Evolutionary conservation across 2,113 vertebrate genomes (phyloP), one percentile per base, ranked within the genome.

Genomic region (Syngnathus floridae): DNA sequence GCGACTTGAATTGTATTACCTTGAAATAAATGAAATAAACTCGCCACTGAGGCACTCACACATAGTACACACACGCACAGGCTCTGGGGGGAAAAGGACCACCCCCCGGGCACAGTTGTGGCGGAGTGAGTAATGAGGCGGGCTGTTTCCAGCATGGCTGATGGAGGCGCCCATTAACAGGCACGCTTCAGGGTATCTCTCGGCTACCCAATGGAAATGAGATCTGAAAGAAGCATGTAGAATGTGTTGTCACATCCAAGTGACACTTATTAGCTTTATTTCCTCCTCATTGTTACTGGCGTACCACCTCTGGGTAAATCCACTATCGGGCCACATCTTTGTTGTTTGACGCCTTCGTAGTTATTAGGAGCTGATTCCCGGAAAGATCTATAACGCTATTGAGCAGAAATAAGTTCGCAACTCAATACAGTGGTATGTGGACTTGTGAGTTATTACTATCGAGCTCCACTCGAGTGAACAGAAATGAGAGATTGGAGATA

Each of bases 181-280:
- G 73, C 77, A 71, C 31, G 88, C 89, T 89, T 83, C 85, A 80
- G 89, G 89, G 87, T 84, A 86, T 89, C 79, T 83, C 83, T 81
- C 73, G 76, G 81, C 82, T 81, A 77, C 80, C 80, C 80, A 75
- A 85, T 80, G 84, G 82, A 87, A 86, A 87, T 88, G 78, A 77
- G 83, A 84, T 89, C 85, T 88, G 86, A 89, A 86, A 84, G 70
- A 80, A 54, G 55, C 86, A 73, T 88, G 88, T 90, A 86, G 82
- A 86, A 87, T 86, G 86, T 87, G 86, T 88, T 88, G 82, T 84
- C 78, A 86, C 83, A 89, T 90, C 86, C 89, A 88, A 89, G 86
- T 78, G 81, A 88, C 83, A 84, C 83, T 87, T 88, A 87, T 86
- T 88, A 86, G 82, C 82, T 88, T 86, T 86, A 87, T 88, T 88